These are phyloP conservation scores for Oxyteleia sp. DNA, from an alignment of 2,888 invertebrate species.

Conservation along the genomic window DNA sequence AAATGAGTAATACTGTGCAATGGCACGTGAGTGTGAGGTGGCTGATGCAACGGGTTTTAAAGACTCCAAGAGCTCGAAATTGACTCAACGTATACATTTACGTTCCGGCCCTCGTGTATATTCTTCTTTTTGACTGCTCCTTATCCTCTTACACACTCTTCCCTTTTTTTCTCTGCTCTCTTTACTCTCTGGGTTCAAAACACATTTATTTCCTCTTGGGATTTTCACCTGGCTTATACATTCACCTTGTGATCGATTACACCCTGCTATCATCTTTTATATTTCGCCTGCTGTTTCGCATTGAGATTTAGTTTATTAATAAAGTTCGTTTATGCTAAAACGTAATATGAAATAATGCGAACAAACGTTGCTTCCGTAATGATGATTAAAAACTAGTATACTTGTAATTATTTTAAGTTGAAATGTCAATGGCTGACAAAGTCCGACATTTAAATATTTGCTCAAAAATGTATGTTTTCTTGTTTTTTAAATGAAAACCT, in stretches of 20 bases:
- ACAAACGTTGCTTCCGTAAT: neutral
- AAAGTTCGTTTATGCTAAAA: slow-evolving; percentile 4
- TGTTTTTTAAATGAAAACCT: too few relatives aligned
- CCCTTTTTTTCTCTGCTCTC: slow-evolving; percentile 7
- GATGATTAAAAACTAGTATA: too few relatives aligned
- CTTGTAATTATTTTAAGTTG: too few relatives aligned
- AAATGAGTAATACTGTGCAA: slow-evolving; percentile 55
- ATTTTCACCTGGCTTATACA: slow-evolving; percentile 52
- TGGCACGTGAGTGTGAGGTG: slow-evolving; percentile 42
- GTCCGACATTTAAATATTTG: too few relatives aligned
- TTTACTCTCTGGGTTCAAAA: slow-evolving; percentile 34
- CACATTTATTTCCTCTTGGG: slow-evolving; percentile 51
- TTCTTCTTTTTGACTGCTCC: slow-evolving; percentile 38
- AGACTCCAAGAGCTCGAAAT: slow-evolving; percentile 47
- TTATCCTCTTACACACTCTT: slow-evolving; percentile 33
- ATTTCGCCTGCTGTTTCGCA: neutral
- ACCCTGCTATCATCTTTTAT: slow-evolving; percentile 2
- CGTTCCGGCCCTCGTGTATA: slow-evolving; percentile 26
- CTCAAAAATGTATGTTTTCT: too few relatives aligned
- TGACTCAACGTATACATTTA: slow-evolving; percentile 51
- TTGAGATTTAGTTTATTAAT: slow-evolving; percentile 19
- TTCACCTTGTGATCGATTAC: slow-evolving; percentile 40
- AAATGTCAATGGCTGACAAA: too few relatives aligned
- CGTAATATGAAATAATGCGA: slow-evolving; percentile 4
- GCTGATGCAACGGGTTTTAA: slow-evolving; percentile 56